Evolutionary conservation across 37 sponge, comb jelly and placozoan genomes (phyloP).

Genomic region (Oscarella lobularis): DNA sequence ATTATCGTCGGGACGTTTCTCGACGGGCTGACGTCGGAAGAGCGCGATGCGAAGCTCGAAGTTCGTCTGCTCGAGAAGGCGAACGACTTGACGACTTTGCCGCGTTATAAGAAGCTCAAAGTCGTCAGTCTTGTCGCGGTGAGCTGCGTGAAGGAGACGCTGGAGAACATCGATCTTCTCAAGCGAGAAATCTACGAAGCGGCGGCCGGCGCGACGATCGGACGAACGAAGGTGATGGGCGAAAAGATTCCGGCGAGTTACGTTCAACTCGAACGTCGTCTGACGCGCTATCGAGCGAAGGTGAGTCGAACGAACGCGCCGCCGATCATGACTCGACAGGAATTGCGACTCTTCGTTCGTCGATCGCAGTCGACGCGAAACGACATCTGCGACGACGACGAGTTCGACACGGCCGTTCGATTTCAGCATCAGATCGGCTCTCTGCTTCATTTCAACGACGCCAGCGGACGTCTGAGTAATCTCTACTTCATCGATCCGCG

Average conservation of each 20-base stretch:
- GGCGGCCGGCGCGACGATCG: slow-evolving; percentile 38
- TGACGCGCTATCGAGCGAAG: slow-evolving; percentile 45
- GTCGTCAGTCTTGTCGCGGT: slow-evolving; percentile 28
- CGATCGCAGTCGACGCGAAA: slow-evolving; percentile 33
- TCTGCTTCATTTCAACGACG: slow-evolving; percentile 78
- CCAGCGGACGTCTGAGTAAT: slow-evolving; percentile 59
- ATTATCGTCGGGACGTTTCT: slow-evolving; percentile 76
- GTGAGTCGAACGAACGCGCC: slow-evolving; percentile 22
- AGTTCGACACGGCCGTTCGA: slow-evolving; percentile 60
- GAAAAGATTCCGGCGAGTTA: slow-evolving; percentile 80
- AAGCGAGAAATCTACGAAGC: slow-evolving; percentile 72
- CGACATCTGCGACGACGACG: slow-evolving; percentile 64
- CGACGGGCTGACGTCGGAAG: slow-evolving; percentile 39
- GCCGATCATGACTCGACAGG: slow-evolving; percentile 60
- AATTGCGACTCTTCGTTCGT: slow-evolving; percentile 53
- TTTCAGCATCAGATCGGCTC: slow-evolving; percentile 74
- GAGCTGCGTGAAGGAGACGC: slow-evolving; percentile 36
- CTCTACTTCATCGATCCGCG: slow-evolving; percentile 78
- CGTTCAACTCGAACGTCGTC: slow-evolving; percentile 46
- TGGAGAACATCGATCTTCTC: slow-evolving; percentile 49
- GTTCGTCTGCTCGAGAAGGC: slow-evolving; percentile 30
- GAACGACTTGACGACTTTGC: slow-evolving; percentile 8
- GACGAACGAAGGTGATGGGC: slow-evolving; percentile 59
- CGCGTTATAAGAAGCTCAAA: slow-evolving; percentile 34
- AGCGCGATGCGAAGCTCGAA: slow-evolving; percentile 21